Evolutionary conservation across 2,888 invertebrate species (phyloP).

Genomic region (Agrilus cyanescens): DNA sequence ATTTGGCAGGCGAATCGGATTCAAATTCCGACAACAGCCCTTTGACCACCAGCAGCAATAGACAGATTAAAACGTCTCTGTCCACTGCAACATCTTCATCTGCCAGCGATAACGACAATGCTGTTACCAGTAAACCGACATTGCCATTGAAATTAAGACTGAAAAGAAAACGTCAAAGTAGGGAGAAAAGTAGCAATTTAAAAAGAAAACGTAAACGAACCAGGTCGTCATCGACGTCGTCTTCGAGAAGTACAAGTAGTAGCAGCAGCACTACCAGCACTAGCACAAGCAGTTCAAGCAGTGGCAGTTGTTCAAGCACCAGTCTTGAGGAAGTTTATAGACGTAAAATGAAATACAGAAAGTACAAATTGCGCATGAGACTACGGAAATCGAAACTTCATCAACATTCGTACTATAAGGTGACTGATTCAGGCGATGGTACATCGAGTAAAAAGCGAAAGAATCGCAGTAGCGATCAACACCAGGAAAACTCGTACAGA

Average conservation of each 20-base stretch:
- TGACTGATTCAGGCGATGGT: too few relatives aligned
- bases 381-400: slow-evolving; percentile 2
- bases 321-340: background rate
- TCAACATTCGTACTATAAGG: background rate
- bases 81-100: slow-evolving; percentile 4
- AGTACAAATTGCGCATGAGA: slow-evolving; percentile 5
- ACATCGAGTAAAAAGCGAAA: too few relatives aligned
- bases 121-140: slow-evolving; percentile 12
- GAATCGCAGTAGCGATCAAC: too few relatives aligned
- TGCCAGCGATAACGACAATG: slow-evolving; percentile 8
- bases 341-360: slow-evolving; percentile 6
- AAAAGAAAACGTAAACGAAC: slow-evolving; percentile 5
- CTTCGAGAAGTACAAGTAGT: slow-evolving; percentile 3
- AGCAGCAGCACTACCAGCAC: slow-evolving; percentile 4
- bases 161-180: slow-evolving; percentile 21
- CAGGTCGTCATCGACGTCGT: slow-evolving; percentile 1
- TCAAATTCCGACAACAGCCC: slow-evolving; percentile 11
- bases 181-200: slow-evolving; percentile 15
- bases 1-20: slow-evolving; percentile 16
- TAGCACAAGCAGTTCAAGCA: slow-evolving; percentile 3
- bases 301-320: slow-evolving; percentile 2
- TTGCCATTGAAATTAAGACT: slow-evolving; percentile 23
- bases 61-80: too few relatives aligned
- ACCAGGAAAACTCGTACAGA: too few relatives aligned
- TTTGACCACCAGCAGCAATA: slow-evolving; percentile 1